Percentiles rank a stretch among this genome's conserved stretches.
Conservation (phyloP, 2,888 invertebrate species). For the Diaprepes abbreviatus region DNA sequence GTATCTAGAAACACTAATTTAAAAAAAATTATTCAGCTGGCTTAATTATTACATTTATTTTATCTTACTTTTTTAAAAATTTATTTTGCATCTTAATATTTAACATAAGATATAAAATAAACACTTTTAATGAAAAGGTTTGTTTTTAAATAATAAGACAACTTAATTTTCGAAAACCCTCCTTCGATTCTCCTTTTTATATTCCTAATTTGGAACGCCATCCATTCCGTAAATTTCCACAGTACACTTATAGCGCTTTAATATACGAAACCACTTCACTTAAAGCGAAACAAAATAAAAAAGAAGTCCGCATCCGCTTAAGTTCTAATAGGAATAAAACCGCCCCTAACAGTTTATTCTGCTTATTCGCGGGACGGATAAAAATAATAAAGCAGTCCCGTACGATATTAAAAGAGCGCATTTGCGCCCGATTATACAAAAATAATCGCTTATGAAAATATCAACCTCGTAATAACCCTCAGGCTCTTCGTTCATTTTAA, state of each 20-base stretch:
- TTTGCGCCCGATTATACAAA: constrained; percentile 62
- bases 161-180: constrained; percentile 12
- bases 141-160: too few relatives aligned
- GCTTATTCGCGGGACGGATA: constrained; percentile 56
- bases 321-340: constrained; percentile 49
- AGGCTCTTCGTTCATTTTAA: constrained; percentile 40
- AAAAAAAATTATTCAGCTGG: too few relatives aligned
- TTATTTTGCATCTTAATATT: too few relatives aligned
- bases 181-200: constrained; percentile 25
- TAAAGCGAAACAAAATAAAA: constrained; percentile 45
- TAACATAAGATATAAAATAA: too few relatives aligned
- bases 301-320: constrained; percentile 46
- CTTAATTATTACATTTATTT: too few relatives aligned
- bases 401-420: constrained; percentile 64
- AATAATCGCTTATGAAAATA: constrained; percentile 67
- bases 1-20: too few relatives aligned
- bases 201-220: constrained; percentile 31
- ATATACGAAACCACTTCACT: constrained; percentile 45
- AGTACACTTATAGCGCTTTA: constrained; percentile 45
- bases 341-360: constrained; percentile 46
- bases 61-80: too few relatives aligned
- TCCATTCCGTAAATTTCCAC: constrained; percentile 35
- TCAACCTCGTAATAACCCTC: constrained; percentile 60
- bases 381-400: constrained; percentile 66
- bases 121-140: too few relatives aligned